phyloP scores from a whole-genome alignment of 1,140 invertebrate species.

The Bombus pascuorum region DNA sequence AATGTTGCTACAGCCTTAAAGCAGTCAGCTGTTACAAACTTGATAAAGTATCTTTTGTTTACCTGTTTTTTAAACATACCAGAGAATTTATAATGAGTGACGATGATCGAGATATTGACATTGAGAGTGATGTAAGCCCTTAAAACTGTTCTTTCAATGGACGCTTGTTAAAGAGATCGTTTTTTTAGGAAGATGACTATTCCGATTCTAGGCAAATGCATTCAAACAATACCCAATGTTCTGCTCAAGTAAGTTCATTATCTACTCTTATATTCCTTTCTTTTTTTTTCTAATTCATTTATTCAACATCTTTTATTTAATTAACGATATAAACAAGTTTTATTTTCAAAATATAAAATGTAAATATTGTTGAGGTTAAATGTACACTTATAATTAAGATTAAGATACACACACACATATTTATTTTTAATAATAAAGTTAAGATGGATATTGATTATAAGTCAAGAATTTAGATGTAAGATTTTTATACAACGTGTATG shows the following conservation, averaged over 20 bases:
- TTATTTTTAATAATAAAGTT: background rate
- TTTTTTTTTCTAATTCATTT: background rate
- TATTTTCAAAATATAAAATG: background rate
- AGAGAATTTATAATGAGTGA: constrained; percentile 87
- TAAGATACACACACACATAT: background rate
- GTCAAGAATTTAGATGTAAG: background rate
- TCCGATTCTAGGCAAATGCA: constrained; percentile 84
- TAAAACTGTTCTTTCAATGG: background rate
- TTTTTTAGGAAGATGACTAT: constrained; percentile 85
- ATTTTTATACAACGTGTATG: too few species aligned
- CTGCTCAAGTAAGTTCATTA: constrained; percentile 82
- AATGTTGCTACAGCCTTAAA: too few species aligned
- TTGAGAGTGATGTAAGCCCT: constrained; percentile 93
- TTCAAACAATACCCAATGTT: constrained; percentile 83
- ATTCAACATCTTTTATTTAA: background rate
- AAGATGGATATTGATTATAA: background rate
- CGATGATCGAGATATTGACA: constrained; percentile 95
- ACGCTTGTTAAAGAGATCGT: background rate
- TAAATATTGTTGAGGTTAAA: constrained; percentile 26
- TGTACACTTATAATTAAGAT: background rate
- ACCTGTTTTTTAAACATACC: constrained; percentile 13
- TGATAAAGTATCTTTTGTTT: constrained; percentile 36
- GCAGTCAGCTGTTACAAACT: background rate
- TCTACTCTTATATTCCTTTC: background rate
- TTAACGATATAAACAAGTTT: background rate